A percentile compares a stretch with the other conserved stretches of the same genome.
Conservation (phyloP, 2,113 vertebrate species). For the Elephantulus edwardii region DNA sequence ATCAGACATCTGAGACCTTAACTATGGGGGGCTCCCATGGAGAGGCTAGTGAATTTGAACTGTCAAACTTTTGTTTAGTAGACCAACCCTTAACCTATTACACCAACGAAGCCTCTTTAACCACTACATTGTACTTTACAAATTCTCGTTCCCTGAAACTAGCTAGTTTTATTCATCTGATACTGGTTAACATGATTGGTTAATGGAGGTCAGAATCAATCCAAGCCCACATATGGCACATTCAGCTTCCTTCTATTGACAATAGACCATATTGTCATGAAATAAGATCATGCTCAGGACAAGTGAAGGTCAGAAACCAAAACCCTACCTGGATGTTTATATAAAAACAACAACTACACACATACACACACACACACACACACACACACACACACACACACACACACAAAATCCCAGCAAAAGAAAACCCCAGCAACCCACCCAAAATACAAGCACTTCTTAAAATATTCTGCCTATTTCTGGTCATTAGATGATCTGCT, state of each 20-base stretch:
- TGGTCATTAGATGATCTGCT: not conserved
- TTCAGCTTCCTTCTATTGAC: not conserved
- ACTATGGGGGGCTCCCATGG: too few relatives aligned
- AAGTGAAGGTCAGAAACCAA: slow-evolving; percentile 17
- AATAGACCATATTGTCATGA: slow-evolving; percentile 30
- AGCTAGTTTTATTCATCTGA: slow-evolving; percentile 50
- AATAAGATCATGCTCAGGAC: not conserved
- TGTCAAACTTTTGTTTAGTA: too few relatives aligned
- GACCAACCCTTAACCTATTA: too few relatives aligned
- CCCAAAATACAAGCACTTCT: too few relatives aligned
- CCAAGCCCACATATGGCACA: not conserved
- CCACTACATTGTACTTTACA: slow-evolving; percentile 1
- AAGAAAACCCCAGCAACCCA: not conserved
- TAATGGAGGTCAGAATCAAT: slow-evolving; percentile 25
- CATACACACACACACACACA: too few relatives aligned
- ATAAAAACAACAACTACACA: too few relatives aligned
- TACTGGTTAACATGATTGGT: slow-evolving; percentile 48
- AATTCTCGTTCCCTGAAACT: slow-evolving; percentile 46
- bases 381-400: too few relatives aligned
- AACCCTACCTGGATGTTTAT: not conserved
- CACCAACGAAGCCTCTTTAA: too few relatives aligned
- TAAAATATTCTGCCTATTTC: not conserved
- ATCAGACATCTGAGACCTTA: too few relatives aligned
- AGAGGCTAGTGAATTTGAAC: too few relatives aligned
- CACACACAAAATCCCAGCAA: too few relatives aligned